Percentiles rank a stretch among this genome's conserved stretches.
Conservation (phyloP, 2,113 vertebrate species). For the Psophia crepitans region DNA sequence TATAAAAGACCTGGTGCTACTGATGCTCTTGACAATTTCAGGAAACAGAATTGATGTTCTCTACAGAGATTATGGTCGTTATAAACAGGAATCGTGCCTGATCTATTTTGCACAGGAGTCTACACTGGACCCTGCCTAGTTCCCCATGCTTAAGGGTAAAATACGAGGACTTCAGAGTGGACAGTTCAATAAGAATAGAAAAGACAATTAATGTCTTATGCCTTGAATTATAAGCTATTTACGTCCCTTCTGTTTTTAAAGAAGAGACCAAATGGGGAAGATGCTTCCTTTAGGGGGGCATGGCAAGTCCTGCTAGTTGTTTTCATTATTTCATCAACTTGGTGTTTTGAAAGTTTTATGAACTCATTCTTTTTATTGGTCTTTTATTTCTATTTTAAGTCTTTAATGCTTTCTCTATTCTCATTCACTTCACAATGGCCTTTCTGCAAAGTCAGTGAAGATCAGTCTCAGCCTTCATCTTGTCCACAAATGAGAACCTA, state of each 20-base stretch:
- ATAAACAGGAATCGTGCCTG: background rate
- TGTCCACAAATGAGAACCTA: slow-evolving; percentile 2
- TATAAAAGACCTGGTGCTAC: background rate
- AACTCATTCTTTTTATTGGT: slow-evolving; percentile 32
- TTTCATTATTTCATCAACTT: slow-evolving; percentile 27
- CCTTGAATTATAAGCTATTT: slow-evolving; percentile 14
- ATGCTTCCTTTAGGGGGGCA: slow-evolving; percentile 15
- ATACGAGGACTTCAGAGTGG: background rate
- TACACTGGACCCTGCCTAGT: background rate
- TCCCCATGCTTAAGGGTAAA: slow-evolving; percentile 1
- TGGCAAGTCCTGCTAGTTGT: background rate
- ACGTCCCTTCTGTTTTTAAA: slow-evolving; percentile 12
- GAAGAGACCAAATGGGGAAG: slow-evolving; percentile 1
- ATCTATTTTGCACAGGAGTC: background rate
- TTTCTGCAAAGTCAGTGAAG: slow-evolving; percentile 24
- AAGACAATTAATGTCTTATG: background rate
- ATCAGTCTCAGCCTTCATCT: slow-evolving; percentile 6
- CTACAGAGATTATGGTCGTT: background rate
- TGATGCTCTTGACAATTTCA: background rate
- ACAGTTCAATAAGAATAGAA: background rate
- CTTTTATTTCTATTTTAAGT: slow-evolving; percentile 45
- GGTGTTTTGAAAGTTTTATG: slow-evolving; percentile 49
- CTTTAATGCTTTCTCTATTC: slow-evolving; percentile 21
- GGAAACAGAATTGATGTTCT: background rate
- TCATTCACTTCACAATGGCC: slow-evolving; percentile 31